Percentiles rank a stretch among this genome's conserved stretches.
These are phyloP conservation scores for Telmatochromis sp. DNA, from an alignment of 2,113 vertebrate genomes.

Conservation along the genomic window DNA sequence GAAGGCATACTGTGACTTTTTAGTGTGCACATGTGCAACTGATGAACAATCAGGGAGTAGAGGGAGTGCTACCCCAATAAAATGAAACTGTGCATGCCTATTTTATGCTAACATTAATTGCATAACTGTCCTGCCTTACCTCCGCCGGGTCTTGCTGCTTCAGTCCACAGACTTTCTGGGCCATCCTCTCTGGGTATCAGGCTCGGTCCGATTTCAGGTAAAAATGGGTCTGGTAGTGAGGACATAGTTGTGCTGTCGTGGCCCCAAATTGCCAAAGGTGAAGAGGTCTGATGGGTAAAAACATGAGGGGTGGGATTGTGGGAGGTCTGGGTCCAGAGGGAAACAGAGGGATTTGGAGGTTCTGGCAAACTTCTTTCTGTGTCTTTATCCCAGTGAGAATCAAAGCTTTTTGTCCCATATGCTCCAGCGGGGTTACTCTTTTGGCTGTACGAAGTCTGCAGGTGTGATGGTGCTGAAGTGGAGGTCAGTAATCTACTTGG, in stretches of 20 bases:
- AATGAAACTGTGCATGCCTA: rapidly evolving
- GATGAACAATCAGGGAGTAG: not conserved
- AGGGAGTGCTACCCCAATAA: not conserved
- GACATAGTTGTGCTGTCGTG: constrained; percentile 16
- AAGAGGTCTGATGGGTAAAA: not conserved
- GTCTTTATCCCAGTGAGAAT: not conserved
- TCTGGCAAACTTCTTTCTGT: not conserved
- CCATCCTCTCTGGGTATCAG: constrained; percentile 48
- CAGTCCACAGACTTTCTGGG: constrained; percentile 62
- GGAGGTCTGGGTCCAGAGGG: not conserved
- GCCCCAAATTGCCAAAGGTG: constrained; percentile 16
- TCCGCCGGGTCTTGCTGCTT: constrained; percentile 37
- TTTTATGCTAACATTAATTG: not conserved
- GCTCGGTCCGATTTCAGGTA: constrained; percentile 49
- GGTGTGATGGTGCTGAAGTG: not conserved
- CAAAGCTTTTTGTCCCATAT: not conserved
- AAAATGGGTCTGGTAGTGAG: constrained; percentile 30
- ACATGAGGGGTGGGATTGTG: not conserved
- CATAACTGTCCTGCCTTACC: constrained; percentile 24
- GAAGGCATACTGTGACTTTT: not conserved
- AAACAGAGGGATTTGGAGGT: not conserved
- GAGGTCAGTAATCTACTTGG: not conserved
- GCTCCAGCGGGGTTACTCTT: not conserved
- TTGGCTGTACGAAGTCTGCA: not conserved
- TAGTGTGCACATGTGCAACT: not conserved